These are phyloP conservation scores for Cephus nigrinus DNA, from an alignment of 2,888 invertebrate species.

Conservation along the genomic window DNA sequence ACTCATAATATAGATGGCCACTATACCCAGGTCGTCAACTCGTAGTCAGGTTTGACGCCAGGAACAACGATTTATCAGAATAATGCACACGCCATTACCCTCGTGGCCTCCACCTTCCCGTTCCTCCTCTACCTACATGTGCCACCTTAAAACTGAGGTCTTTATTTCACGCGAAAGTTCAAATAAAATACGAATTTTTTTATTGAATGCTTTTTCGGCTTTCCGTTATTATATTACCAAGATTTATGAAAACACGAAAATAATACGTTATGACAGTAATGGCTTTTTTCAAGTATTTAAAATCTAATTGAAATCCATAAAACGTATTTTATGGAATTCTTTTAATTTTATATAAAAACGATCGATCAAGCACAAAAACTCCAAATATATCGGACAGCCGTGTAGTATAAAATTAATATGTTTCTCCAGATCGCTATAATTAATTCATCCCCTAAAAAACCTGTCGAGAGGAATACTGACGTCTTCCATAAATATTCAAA, in stretches of 20 bases:
- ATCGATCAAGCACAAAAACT: not conserved
- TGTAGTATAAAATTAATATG: not conserved
- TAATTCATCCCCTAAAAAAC: not conserved
- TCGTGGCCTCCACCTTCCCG: conserved; percentile 42
- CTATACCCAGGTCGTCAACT: conserved; percentile 33
- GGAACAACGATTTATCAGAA: conserved; percentile 62
- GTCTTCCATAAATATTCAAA: not conserved
- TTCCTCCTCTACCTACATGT: not conserved
- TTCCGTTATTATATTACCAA: not conserved
- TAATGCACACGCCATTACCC: conserved; percentile 64
- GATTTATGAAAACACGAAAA: not conserved
- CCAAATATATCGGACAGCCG: not conserved
- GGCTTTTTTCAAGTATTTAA: not conserved
- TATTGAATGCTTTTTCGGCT: not conserved
- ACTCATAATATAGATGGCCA: not conserved
- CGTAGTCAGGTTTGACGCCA: conserved; percentile 61
- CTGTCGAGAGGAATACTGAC: not conserved
- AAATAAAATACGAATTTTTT: conserved; percentile 33
- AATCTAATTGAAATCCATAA: not conserved
- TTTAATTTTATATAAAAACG: not conserved
- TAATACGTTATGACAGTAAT: not conserved
- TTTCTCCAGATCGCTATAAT: not conserved
- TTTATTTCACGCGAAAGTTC: conserved; percentile 55
- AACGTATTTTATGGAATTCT: not conserved
- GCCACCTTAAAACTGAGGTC: conserved; percentile 55